Evolutionary conservation across 2,888 invertebrate genomes (phyloP).

Genomic region (Agonum fuliginosum): DNA sequence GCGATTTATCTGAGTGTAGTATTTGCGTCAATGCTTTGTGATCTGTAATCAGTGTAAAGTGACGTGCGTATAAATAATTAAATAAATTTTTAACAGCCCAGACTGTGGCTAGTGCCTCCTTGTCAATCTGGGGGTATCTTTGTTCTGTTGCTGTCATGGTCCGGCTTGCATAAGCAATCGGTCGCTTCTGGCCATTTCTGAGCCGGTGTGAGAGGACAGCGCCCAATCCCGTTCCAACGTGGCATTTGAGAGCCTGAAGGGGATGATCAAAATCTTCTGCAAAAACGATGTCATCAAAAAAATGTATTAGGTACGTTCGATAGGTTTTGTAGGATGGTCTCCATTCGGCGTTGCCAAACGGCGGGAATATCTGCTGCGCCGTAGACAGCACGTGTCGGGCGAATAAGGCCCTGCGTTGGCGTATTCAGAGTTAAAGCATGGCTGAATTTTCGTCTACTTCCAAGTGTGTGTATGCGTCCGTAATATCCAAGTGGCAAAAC

Average conservation of each 20-base stretch:
- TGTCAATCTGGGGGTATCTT: constrained; percentile 8
- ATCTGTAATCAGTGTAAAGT: constrained; percentile 8
- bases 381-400: constrained; percentile 51
- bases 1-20: not conserved
- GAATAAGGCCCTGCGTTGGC: constrained; percentile 42
- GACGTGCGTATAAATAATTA: constrained; percentile 16
- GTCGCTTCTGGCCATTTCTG: no score
- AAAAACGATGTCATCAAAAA: no score
- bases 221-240: constrained; percentile 46
- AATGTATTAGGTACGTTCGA: constrained; percentile 2
- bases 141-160: constrained; percentile 10
- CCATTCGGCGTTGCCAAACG: constrained; percentile 52
- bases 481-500: constrained; percentile 61
- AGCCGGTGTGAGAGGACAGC: no score
- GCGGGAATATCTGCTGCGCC: constrained; percentile 53
- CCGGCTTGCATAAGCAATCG: no score
- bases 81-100: constrained; percentile 9
- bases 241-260: not conserved
- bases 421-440: constrained; percentile 42
- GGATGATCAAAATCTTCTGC: constrained; percentile 45
- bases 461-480: constrained; percentile 59
- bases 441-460: constrained; percentile 42
- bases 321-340: constrained; percentile 45
- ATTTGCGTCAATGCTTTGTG: constrained; percentile 5
- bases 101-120: not conserved